phyloP scores from a whole-genome alignment of 2,888 invertebrate species.

The Altica lythri region DNA sequence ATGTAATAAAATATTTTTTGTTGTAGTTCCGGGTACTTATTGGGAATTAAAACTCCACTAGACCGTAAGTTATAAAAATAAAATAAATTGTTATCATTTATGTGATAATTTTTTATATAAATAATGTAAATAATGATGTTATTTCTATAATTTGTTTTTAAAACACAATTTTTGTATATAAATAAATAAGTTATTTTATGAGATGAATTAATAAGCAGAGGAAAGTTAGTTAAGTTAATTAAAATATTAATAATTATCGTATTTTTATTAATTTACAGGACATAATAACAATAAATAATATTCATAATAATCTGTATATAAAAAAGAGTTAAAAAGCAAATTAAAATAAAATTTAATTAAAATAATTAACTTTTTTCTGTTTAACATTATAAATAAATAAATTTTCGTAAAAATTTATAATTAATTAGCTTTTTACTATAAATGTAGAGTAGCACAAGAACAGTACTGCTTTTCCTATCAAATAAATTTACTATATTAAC shows the following conservation, averaged over 20 bases:
- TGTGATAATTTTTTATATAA: slow-evolving; percentile 40
- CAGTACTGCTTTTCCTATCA: slow-evolving; percentile 13
- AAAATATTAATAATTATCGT: slow-evolving; percentile 1
- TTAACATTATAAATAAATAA: slow-evolving; percentile 4
- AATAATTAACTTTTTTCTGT: slow-evolving; percentile 4
- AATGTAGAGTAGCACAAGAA: slow-evolving; percentile 15
- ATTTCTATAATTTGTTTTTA: slow-evolving; percentile 28
- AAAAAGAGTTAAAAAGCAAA: background rate
- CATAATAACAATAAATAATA: background rate
- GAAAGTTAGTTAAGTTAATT: too few species aligned
- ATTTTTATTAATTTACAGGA: slow-evolving; percentile 6
- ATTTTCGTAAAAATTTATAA: slow-evolving; percentile 2
- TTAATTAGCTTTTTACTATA: slow-evolving; percentile 14
- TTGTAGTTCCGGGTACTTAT: slow-evolving; percentile 35
- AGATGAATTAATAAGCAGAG: slow-evolving; percentile 19
- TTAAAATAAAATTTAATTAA: slow-evolving; percentile 1
- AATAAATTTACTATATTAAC: slow-evolving; percentile 13
- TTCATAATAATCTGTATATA: background rate
- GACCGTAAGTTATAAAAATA: slow-evolving; percentile 25
- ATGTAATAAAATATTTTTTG: slow-evolving; percentile 15
- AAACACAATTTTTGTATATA: slow-evolving; percentile 31
- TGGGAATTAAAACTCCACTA: slow-evolving; percentile 20
- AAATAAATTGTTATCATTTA: slow-evolving; percentile 38
- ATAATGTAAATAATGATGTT: slow-evolving; percentile 35
- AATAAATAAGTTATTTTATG: slow-evolving; percentile 26